Evolutionary conservation across 2,888 invertebrate species (phyloP), one percentile per base, ranked within the genome.

Genomic region (Anodontia alba): DNA sequence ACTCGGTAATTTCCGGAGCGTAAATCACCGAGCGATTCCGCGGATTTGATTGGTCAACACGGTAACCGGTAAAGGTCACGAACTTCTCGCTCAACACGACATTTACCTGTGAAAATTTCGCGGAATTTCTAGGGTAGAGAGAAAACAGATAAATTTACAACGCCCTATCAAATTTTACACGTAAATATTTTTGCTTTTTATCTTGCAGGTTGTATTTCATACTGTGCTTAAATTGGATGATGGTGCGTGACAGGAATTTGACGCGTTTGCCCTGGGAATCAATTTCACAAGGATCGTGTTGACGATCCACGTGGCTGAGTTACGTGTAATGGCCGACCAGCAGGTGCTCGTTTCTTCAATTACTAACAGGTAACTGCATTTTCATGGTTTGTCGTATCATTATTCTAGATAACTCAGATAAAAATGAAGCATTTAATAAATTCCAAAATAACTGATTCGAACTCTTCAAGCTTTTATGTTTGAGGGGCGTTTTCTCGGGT

Each of bases 111-210:
- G 54, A 69, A 78, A 62, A 49, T 54, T 78, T 78, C 78, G 73
- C 78, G 78, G 78, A 78, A 78, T 78, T 72, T 73, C 68, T 78
- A 46, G 38, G n/a, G n/a, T n/a, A n/a, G n/a, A n/a, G n/a, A n/a
- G n/a, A n/a, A n/a, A n/a, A n/a, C n/a, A n/a, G n/a, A n/a, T n/a
- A n/a, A n/a, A n/a, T n/a, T n/a, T n/a, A n/a, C n/a, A n/a, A n/a
- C n/a, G n/a, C n/a, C n/a, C n/a, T 42, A 42, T 42, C 42, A 7
- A 42, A 42, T 42, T 42, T 10, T 15, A 42, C 15, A 46, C 5
- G 20, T 46, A 46, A 46, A 3, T 46, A 15, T 15, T 46, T 20
- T 7, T 20, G 3, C 7, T 54, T 54, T n/a, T n/a, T n/a, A n/a
- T n/a, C 7, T 54, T 38, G 42, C 67, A 54, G 78, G 51, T 38